Base-by-base conservation (phyloP, 2,113 vertebrate species). In the Toxotes chatareus region DNA sequence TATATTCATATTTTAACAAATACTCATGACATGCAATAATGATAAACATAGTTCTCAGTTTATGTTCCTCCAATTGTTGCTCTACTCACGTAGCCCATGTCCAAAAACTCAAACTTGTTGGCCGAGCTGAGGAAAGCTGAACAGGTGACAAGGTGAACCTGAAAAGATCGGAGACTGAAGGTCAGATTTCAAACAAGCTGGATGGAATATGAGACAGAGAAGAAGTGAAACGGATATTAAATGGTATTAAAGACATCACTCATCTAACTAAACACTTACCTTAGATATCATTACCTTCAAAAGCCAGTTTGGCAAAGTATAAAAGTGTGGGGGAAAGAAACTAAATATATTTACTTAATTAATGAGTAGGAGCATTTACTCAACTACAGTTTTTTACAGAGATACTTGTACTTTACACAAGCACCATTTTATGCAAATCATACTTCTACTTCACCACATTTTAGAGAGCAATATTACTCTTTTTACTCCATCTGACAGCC, bases 41-140 rank as follows among this genome's bases (percentile, higher is more conserved):
- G 6, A n/a, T n/a, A 10, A 53, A 9, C 6, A 53, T 53, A n/a
- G 3, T 11, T 38, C 5, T 32, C 10, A 0, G 13, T 34, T 61
- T 36, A 12, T 32, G 57, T 3, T 4, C 5, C 46, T 53, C 9
- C 2, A n/a, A 8, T 62, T 0, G 19, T 16, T 6, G 11, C 42
- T 31, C 38, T 82, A 97, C 97, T 97, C 94, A 98, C 97, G 0
- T 98, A 97, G 68, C 97, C 97, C 92, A 99, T 95, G 83, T 98
- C 97, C 90, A 98, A 88, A 88, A 98, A 98, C 85, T 99, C 97
- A 0, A 96, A 97, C 92, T 97, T 98, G 94, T 95, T 99, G 72
- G 97, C 97, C 0, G 96, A 96, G 91, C 96, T 97, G 90, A 97
- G 96, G 87, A 98, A 98, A 6, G 97, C 97, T 0, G 97, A 99